Evolutionary conservation across 2,888 invertebrate species (phyloP), one percentile per base, ranked within the genome.

Genomic region (Taphrorychus bicolor): DNA sequence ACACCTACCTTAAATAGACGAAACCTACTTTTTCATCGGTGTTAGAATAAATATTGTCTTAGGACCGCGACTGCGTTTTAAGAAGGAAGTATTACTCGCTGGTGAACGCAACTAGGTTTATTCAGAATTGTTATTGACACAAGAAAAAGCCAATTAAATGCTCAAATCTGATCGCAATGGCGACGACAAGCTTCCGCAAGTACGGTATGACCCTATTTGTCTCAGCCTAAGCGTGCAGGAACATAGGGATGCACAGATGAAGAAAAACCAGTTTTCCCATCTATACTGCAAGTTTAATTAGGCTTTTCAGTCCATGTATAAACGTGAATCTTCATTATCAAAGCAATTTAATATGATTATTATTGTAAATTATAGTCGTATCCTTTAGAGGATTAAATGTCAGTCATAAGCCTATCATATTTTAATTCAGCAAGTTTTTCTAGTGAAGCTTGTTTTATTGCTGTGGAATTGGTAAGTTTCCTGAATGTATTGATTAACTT

Each of bases 1-100:
- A 66, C 66, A 60, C 66, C 66, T 59, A 66, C 66, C 49, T 59
- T 59, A 59, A 66, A 59, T 56, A 56, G 59, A 66, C 24, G 54
- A 59, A 51, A 66, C 66, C 66, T 56, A 66, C 24, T 59, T 66
- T 66, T 66, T 66, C 40, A 59, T 45, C 23, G 23, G 22, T 41
- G 52, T 42, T 45, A 32, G n/a, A 54, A 24, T 64, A 58, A 58
- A 58, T 52, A 59, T 59, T 65, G 48, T 65, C 59, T 53, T 59
- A 59, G 51, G 51, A 7, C 45, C 4, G 7, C 14, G 45, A 7
- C 7, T 11, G 9, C 11, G 32, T 7, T 32, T 32, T 32, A 7
- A 32, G 32, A 3, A 32, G 32, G 32, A 32, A 32, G 32, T 32
- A 32, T 11, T 1, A 32, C 32, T 32, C 32, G 7, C 11, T 32